phyloP scores from a whole-genome alignment of 1,140 invertebrate genomes.

The Aphelenchoides avenae region DNA sequence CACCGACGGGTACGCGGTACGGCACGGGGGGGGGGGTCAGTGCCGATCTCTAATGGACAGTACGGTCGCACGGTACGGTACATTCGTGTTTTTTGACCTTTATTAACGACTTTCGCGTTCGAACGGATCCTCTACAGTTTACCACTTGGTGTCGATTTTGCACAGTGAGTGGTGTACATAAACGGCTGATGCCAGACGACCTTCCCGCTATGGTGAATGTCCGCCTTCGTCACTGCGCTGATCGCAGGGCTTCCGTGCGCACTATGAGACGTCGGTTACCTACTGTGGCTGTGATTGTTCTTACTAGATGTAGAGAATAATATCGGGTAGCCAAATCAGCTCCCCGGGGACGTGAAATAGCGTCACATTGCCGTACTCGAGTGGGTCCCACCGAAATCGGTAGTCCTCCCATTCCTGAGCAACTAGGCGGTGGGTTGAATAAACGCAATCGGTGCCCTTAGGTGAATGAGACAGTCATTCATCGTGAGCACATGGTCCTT shows the following conservation, averaged over 20 bases:
- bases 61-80: no score
- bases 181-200: conserved; percentile 54
- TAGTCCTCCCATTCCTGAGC: conserved; percentile 85
- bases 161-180: conserved; percentile 54
- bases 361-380: conserved; percentile 72
- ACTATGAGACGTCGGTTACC: conserved; percentile 21
- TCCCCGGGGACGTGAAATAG: conserved; percentile 56
- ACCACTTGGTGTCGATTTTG: conserved; percentile 55
- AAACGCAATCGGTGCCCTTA: conserved; percentile 64
- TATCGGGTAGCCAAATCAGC: conserved; percentile 74
- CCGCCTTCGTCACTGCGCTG: conserved; percentile 34
- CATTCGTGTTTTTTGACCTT: no score
- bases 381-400: conserved; percentile 73
- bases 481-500: conserved; percentile 91
- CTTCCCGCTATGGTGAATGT: conserved; percentile 36
- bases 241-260: conserved; percentile 52
- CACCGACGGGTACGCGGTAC: no score
- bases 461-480: conserved; percentile 88
- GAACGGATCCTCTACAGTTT: neutral
- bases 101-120: no score
- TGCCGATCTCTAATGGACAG: no score
- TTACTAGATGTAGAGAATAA: conserved; percentile 76
- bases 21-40: no score
- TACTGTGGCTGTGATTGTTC: neutral
- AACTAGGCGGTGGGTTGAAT: neutral